Percentiles rank a stretch among this genome's conserved stretches.
Conservation (phyloP, 2,113 vertebrate species). For the Egretta garzetta region DNA sequence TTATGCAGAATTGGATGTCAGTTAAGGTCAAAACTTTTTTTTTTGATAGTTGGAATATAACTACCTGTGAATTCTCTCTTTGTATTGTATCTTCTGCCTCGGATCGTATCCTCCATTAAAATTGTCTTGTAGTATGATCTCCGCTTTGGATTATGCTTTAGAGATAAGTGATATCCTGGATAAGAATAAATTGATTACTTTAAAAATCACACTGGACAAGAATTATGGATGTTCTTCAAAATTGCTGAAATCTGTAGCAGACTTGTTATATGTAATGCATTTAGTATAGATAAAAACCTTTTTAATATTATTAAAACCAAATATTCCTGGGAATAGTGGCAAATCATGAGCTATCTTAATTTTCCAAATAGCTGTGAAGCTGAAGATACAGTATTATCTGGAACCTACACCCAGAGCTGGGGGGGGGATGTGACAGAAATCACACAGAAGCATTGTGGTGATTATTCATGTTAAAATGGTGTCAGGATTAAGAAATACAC, state of each 20-base stretch:
- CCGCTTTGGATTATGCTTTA: not conserved
- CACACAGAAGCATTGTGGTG: not conserved
- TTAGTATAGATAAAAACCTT: not conserved
- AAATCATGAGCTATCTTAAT: not conserved
- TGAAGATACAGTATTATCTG: not conserved
- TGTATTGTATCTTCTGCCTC: not conserved
- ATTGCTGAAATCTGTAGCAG: not conserved
- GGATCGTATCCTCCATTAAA: rapidly evolving
- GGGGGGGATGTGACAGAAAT: not conserved
- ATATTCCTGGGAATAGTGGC: not conserved
- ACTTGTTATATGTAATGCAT: not conserved
- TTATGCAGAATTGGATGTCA: not conserved
- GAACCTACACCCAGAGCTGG: not conserved
- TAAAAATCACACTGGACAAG: not conserved
- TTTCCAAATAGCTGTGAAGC: not conserved
- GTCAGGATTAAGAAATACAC: not conserved
- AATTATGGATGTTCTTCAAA: not conserved
- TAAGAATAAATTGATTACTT: not conserved
- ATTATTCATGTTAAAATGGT: not conserved
- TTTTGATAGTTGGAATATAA: not conserved
- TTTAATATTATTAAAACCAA: not conserved
- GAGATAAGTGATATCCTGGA: not conserved
- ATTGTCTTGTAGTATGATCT: not conserved
- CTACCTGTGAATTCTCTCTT: not conserved
- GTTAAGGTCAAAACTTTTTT: not conserved